Evolutionary conservation across 2,888 invertebrate species (phyloP), one percentile per base, ranked within the genome.

Genomic region (Philonicus albiceps): DNA sequence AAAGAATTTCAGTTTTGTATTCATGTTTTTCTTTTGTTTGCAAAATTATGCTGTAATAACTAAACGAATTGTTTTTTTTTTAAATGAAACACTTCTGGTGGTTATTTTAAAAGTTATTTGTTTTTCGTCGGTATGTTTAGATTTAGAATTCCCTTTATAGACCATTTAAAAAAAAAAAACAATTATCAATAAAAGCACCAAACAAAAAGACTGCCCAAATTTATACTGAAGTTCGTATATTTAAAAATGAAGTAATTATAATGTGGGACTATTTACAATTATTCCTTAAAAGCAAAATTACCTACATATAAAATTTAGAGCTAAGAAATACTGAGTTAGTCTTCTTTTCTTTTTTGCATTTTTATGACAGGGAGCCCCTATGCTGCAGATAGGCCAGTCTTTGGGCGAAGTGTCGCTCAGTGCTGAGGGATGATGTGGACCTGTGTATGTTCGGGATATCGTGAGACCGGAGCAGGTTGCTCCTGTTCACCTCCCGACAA

Each of bases 391-490:
- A 19, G 40, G 19, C 40, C 55, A 64, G n/a, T 49, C 74, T 75
- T 55, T 53, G 49, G 7, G 27, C n/a, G 5, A 53, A 55, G 16
- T 53, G 31, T 49, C 84, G 19, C 55, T 84, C 86, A 22, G 31
- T 40, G 53, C 37, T 73, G 16, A 84, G 55, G 11, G 84, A 86
- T 72, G 87, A 85, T 13, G 88, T 85, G 43, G 87, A 86, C 30
- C 86, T 80, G 84, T 88, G 88, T 19, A 87, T 86, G n/a, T 83
- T 55, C 13, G 88, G 85, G 27, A 88, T 34, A 13, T 90, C 85
- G 89, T 90, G 55, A 89, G 91, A 90, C 19, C 92, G 90, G 73
- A 91, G 87, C 85, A 92, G 87, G 88, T 92, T 90, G 86, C 91
- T 92, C 13, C 91, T 90, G 81, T 88, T 88, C 4, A 89, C 89